A percentile compares a stretch with the other conserved stretches of the same genome.
These are phyloP conservation scores for Hyperopisus bebe DNA, from an alignment of 2,113 vertebrate genomes.

Conservation along the genomic window DNA sequence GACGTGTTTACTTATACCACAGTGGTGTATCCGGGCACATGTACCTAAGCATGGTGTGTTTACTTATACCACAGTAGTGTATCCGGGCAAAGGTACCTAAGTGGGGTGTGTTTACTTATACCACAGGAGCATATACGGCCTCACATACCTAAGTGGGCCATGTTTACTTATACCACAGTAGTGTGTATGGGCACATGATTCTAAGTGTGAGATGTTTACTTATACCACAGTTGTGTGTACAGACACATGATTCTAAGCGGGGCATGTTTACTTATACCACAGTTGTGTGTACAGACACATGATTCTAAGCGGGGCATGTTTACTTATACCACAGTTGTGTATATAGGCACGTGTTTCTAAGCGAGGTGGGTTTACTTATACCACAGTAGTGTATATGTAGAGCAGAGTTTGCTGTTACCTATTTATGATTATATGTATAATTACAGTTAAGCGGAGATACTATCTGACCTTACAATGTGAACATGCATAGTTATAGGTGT, in stretches of 20 bases:
- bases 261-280: background rate
- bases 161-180: too few species aligned
- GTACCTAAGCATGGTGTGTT: too few species aligned
- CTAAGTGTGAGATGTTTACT: too few species aligned
- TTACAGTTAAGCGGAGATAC: background rate
- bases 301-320: background rate
- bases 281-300: background rate
- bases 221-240: background rate
- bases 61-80: too few species aligned
- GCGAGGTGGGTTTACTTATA: background rate
- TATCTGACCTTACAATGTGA: background rate
- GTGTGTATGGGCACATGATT: accelerated
- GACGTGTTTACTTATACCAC: background rate
- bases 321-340: background rate
- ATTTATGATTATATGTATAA: background rate
- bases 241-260: background rate
- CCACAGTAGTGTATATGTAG: background rate
- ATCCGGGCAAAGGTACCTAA: too few species aligned
- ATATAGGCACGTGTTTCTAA: background rate
- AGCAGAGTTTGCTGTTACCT: background rate
- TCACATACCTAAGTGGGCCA: too few species aligned
- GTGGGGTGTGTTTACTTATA: background rate
- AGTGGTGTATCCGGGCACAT: background rate
- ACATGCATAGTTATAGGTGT: background rate
- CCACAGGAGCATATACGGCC: too few species aligned